Conservation (phyloP, 2,888 invertebrate genomes). For the Tipula helvola region DNA sequence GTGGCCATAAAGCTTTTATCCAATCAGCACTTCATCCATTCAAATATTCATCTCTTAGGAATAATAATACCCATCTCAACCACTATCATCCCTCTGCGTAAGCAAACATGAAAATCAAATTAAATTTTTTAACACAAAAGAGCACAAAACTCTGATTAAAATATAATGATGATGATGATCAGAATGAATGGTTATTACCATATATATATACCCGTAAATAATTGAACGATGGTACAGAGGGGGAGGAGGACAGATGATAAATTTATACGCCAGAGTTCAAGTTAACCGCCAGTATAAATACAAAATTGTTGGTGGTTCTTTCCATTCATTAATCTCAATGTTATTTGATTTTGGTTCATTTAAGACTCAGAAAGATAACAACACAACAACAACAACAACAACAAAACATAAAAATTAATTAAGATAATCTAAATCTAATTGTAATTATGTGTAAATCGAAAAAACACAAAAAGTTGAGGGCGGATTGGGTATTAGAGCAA, state of each 20-base stretch:
- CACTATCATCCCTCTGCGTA: background rate
- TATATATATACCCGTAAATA: background rate
- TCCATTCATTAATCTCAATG: background rate
- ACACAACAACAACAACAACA: background rate
- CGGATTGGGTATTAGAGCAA: background rate
- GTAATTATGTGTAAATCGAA: constrained; percentile 4
- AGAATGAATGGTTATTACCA: background rate
- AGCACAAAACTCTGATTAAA: background rate
- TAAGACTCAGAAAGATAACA: background rate
- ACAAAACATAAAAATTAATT: background rate
- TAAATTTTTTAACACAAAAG: background rate
- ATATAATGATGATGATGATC: background rate
- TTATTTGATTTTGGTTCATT: background rate
- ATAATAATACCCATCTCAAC: background rate
- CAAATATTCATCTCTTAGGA: too few species aligned
- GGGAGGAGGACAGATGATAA: background rate
- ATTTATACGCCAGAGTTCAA: background rate
- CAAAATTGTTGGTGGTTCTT: background rate
- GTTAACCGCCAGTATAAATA: background rate
- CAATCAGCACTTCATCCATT: too few species aligned
- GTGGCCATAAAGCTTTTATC: too few species aligned
- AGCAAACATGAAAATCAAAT: background rate
- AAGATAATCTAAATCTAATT: constrained; percentile 4
- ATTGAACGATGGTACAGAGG: background rate
- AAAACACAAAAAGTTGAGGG: background rate